Conservation (phyloP, 2,113 vertebrate genomes). For the Diphyllodes magnificus region DNA sequence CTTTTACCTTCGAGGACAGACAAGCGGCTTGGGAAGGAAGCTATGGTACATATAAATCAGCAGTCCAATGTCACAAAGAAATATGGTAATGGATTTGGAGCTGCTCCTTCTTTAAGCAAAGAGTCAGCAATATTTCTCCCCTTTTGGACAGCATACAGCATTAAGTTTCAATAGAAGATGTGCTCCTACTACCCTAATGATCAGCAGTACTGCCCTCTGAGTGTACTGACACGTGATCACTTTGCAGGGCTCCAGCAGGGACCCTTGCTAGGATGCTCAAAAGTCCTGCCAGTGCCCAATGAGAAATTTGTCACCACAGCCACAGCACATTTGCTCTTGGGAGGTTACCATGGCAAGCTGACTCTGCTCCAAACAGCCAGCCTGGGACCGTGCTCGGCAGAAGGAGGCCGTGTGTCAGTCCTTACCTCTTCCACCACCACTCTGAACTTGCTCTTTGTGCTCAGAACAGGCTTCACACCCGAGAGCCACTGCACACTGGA, state of each 20-base stretch:
- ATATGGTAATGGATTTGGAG: not conserved
- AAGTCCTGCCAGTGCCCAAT: not conserved
- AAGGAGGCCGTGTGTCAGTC: not conserved
- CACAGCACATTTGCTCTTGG: not conserved
- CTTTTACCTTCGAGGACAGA: not conserved
- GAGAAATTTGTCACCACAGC: not conserved
- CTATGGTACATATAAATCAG: not conserved
- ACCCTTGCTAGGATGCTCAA: not conserved
- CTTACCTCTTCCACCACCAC: slow-evolving; percentile 96
- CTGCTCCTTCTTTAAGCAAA: not conserved
- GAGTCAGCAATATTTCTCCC: not conserved
- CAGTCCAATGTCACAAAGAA: not conserved
- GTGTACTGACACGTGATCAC: not conserved
- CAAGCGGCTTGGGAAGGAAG: not conserved
- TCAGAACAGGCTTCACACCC: slow-evolving; percentile 94
- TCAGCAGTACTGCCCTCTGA: not conserved
- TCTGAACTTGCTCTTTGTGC: slow-evolving; percentile 97
- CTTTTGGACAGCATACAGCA: not conserved
- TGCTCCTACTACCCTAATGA: not conserved
- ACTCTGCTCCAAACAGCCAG: not conserved
- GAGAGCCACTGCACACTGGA: slow-evolving; percentile 97
- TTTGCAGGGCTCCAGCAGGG: not conserved
- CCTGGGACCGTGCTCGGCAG: not conserved
- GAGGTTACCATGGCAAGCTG: not conserved
- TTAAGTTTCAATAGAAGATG: not conserved